phyloP scores from a whole-genome alignment of 1,140 invertebrate genomes.

The Bombus pascuorum region DNA sequence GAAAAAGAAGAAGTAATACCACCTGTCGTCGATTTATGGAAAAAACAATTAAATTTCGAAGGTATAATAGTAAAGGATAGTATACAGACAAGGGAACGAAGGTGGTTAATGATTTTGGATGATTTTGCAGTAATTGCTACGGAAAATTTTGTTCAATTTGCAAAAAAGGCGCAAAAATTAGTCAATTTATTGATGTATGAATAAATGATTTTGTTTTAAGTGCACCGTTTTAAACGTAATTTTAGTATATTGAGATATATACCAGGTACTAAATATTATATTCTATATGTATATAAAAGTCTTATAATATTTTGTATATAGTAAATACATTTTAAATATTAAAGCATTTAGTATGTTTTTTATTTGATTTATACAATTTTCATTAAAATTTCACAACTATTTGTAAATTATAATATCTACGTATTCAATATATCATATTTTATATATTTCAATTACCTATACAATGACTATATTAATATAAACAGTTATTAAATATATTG shows the following conservation, averaged over 20 bases:
- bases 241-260: neutral
- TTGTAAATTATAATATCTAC: neutral
- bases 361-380: neutral
- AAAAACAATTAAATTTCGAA: slow-evolving; percentile 17
- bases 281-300: neutral
- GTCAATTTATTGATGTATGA: neutral
- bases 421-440: neutral
- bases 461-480: neutral
- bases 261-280: neutral
- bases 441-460: neutral
- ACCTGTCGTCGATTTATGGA: slow-evolving; percentile 52
- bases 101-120: slow-evolving; percentile 43
- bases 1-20: slow-evolving; percentile 15
- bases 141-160: slow-evolving; percentile 21
- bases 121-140: slow-evolving; percentile 6
- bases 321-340: neutral
- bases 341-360: neutral
- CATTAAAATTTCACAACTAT: neutral
- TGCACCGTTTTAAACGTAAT: neutral
- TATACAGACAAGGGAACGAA: neutral
- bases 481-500: neutral
- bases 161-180: slow-evolving; percentile 24
- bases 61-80: neutral
- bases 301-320: neutral
- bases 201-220: neutral